phyloP scores from a whole-genome alignment of 2,797 vertebrate species.

The Austrolebias charrua region DNA sequence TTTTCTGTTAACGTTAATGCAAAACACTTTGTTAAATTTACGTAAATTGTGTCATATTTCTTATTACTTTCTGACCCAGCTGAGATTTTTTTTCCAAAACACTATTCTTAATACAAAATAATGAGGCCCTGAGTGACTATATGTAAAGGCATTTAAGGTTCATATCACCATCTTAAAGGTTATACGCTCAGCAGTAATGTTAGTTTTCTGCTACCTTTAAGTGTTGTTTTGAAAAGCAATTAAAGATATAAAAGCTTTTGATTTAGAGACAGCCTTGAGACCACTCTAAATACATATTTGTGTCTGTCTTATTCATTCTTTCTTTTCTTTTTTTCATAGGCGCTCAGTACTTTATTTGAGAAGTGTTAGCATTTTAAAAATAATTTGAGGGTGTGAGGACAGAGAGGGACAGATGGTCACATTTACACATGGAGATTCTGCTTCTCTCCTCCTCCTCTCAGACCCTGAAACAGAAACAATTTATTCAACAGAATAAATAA shows the following conservation, averaged over 20 bases:
- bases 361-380: too few species aligned
- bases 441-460: too few species aligned
- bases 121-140: constrained; percentile 28
- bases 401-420: too few species aligned
- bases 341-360: too few species aligned
- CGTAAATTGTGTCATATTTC: constrained; percentile 17
- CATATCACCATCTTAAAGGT: constrained; percentile 2
- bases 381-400: too few species aligned
- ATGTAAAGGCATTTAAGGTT: background rate
- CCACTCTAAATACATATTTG: background rate
- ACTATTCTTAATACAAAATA: constrained; percentile 18
- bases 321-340: background rate
- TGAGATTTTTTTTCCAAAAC: constrained; percentile 10
- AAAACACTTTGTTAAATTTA: constrained; percentile 8
- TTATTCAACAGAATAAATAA: too few species aligned
- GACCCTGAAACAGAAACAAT: too few species aligned
- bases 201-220: background rate
- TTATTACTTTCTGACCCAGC: constrained; percentile 10
- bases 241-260: constrained; percentile 1
- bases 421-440: too few species aligned
- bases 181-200: background rate
- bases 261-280: background rate
- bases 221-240: background rate
- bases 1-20: constrained; percentile 3
- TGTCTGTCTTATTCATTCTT: too few species aligned